These are phyloP conservation scores for Tigriopus californicus DNA, from an alignment of 2,888 invertebrate genomes.

Conservation along the genomic window DNA sequence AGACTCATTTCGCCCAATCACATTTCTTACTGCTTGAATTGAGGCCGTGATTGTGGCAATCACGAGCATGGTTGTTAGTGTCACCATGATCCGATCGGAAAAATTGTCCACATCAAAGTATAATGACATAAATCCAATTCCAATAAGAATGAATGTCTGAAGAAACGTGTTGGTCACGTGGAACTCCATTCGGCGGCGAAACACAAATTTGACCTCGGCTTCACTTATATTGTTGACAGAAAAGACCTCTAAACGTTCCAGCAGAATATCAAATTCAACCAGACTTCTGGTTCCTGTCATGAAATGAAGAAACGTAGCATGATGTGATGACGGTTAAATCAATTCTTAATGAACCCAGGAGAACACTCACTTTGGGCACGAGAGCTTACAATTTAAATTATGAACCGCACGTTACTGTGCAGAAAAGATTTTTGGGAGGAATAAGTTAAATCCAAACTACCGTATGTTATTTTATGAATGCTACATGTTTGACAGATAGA, in stretches of 20 bases:
- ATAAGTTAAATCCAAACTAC: no score
- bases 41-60: conserved; percentile 10
- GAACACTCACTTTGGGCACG: no score
- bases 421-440: no score
- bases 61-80: conserved; percentile 12
- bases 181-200: conserved; percentile 7
- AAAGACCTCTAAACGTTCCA: neutral
- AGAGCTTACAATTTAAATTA: no score
- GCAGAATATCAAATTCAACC: conserved; percentile 7
- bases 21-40: conserved; percentile 10
- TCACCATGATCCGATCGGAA: conserved; percentile 10
- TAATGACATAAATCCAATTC: neutral
- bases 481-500: no score
- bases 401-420: no score
- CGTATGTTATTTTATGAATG: no score
- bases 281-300: neutral
- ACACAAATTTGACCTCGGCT: conserved; percentile 5
- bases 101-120: conserved; percentile 14
- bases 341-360: no score
- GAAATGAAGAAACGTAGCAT: neutral
- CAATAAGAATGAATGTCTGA: conserved; percentile 4
- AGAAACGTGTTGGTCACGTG: conserved; percentile 13
- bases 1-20: no score
- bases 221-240: neutral
- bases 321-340: no score